Base-by-base conservation (phyloP, 2,797 vertebrate species). In the Triplophysa bombifrons region DNA sequence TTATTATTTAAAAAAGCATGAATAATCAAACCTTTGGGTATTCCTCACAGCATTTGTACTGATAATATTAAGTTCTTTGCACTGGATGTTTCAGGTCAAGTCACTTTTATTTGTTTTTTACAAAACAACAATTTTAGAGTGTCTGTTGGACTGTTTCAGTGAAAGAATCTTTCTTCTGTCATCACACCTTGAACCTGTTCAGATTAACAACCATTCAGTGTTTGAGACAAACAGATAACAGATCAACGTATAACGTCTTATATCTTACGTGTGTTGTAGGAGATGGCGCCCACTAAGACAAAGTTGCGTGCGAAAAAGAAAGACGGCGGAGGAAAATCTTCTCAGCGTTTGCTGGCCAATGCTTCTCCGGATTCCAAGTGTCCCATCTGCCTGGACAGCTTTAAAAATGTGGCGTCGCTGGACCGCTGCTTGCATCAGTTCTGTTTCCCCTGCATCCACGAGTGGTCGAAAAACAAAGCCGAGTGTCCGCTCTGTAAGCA, bases 381-480 rank as follows among this genome's bases (percentile, higher is more conserved):
- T 87, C 96, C 98, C 16, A 98, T 99, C 87, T 99, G 98, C 85
- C 92, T 99, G 92, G 98, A 99, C 46, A 86, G 87, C 41, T 98
- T 98, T 85, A 95, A 97, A 89, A 98, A 98, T 3, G 93, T 97
- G 71, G 95, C 96, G 0, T 96, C 96, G 66, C 92, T 99, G 55
- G 96, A 98, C 84, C 89, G 93, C 72, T 99, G 97, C 86, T 90
- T 96, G 81, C 97, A 99, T 79, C 96, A 94, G 78, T 99, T 99
- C 87, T 99, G 98, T 78, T 99, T 98, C 88, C 93, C 94, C 30
- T 99, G 97, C 86, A 96, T 99, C 83, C 95, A 96, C 1, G 97
- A 99, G 83, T 98, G 96, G 98, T 96, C 98, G 51, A 98, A 97
- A 88, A 99, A 97, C 93, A 98, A 99, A 91, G 96, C 96, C 0